A percentile compares a stretch with the other conserved stretches of the same genome.
Conservation (phyloP, 2,888 invertebrate species). For the Nomada flava region DNA sequence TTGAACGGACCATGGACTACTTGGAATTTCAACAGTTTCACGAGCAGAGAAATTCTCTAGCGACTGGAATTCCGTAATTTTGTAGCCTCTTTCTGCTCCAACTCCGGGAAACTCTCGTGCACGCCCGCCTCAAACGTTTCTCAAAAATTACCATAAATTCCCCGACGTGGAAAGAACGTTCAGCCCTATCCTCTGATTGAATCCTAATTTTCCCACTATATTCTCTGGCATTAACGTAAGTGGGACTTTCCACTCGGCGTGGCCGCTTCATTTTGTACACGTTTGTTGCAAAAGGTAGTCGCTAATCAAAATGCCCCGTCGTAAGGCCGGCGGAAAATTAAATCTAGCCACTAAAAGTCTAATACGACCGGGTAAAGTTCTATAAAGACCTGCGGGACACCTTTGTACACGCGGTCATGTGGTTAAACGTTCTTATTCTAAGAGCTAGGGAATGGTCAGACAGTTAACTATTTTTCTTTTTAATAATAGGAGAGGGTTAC, state of each 20-base stretch:
- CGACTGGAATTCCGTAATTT: conserved; percentile 28
- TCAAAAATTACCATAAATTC: conserved; percentile 36
- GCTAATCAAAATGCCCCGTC: conserved; percentile 9
- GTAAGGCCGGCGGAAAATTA: conserved; percentile 11
- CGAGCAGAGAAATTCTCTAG: conserved; percentile 20
- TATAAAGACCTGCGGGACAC: conserved; percentile 10
- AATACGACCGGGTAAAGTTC: conserved; percentile 23
- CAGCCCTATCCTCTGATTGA: background rate
- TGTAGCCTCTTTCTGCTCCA: background rate
- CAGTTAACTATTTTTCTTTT: too few relatives aligned
- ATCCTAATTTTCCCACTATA: conserved; percentile 3
- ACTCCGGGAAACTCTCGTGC: conserved; percentile 10
- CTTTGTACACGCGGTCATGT: background rate
- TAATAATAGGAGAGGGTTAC: too few relatives aligned
- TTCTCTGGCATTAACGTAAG: background rate
- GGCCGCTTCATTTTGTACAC: background rate
- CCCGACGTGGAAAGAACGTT: conserved; percentile 1
- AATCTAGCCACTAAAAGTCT: conserved; percentile 2
- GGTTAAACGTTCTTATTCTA: conserved; percentile 32
- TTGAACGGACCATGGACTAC: background rate
- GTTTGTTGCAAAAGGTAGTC: background rate
- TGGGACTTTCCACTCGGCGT: too few relatives aligned
- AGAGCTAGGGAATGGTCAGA: background rate
- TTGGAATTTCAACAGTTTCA: conserved; percentile 18
- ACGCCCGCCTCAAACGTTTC: conserved; percentile 12